Percentiles rank a stretch among this genome's conserved stretches.
These are phyloP conservation scores for Drosophila ercepeae DNA, from an alignment of 1,140 invertebrate species.

Conservation along the genomic window DNA sequence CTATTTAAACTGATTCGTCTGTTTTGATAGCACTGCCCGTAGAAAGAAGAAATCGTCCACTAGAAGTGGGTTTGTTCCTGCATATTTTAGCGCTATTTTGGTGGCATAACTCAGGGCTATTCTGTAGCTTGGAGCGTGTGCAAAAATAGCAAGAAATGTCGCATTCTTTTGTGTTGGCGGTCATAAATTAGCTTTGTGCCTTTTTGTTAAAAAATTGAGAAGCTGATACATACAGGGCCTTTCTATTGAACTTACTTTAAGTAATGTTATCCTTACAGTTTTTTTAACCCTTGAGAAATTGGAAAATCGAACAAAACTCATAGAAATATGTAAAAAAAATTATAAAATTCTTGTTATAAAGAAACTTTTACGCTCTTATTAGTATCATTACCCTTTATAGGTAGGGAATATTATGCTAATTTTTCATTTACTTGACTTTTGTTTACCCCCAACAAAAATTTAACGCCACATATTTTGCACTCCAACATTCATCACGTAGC, in stretches of 20 bases:
- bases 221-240: background rate
- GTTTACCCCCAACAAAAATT: conserved; percentile 56
- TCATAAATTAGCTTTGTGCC: conserved; percentile 71
- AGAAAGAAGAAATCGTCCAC: conserved; percentile 28
- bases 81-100: conserved; percentile 73
- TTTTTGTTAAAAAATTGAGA: background rate
- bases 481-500: conserved; percentile 72
- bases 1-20: conserved; percentile 74
- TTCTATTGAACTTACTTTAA: background rate
- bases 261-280: too few relatives aligned
- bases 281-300: too few relatives aligned
- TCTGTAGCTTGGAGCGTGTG: conserved; percentile 8
- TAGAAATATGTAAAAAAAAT: background rate
- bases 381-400: background rate
- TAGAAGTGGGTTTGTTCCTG: conserved; percentile 61
- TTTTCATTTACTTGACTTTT: conserved; percentile 28
- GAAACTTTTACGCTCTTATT: background rate
- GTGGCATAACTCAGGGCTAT: conserved; percentile 58
- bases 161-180: conserved; percentile 74
- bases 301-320: too few relatives aligned
- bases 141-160: conserved; percentile 71
- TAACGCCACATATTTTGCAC: conserved; percentile 73
- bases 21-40: conserved; percentile 55
- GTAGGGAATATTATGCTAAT: background rate
- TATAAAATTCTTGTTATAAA: background rate